Percentiles rank a stretch among this genome's conserved stretches.
Evolutionary conservation across 1,140 invertebrate species (phyloP).

Genomic region (Aphaenogaster rudis): DNA sequence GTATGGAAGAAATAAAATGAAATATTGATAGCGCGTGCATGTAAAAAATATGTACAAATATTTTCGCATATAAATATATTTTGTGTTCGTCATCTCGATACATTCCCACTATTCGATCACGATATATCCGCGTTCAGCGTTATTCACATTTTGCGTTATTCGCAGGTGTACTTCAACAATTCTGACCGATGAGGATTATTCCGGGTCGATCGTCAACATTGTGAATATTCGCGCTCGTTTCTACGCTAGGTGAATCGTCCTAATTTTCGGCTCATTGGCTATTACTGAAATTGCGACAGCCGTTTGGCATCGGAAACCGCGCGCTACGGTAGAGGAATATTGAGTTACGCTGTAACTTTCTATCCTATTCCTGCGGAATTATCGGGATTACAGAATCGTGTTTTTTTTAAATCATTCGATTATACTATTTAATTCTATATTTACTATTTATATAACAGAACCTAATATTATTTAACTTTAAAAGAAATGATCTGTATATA

Average conservation of each 20-base stretch:
- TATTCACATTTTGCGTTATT: conserved; percentile 22
- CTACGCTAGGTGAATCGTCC: conserved; percentile 15
- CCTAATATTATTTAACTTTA: conserved; percentile 17
- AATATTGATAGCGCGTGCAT: not conserved
- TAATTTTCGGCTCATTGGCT: conserved; percentile 63
- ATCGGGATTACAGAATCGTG: not conserved
- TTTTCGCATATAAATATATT: conserved; percentile 17
- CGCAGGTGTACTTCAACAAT: conserved; percentile 20
- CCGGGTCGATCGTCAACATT: conserved; percentile 31
- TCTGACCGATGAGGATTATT: conserved; percentile 35
- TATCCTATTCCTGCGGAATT: not conserved
- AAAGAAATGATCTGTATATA: not conserved
- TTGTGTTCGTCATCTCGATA: not conserved
- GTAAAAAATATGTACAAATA: conserved; percentile 21
- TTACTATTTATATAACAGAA: not conserved
- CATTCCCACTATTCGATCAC: not conserved
- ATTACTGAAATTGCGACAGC: conserved; percentile 44
- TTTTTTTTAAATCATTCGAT: not conserved
- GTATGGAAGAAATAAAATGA: not conserved
- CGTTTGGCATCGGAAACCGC: conserved; percentile 38
- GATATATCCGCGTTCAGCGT: not conserved
- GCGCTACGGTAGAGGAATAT: conserved; percentile 16
- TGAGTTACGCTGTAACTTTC: not conserved
- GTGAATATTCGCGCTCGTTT: conserved; percentile 35
- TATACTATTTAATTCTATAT: conserved; percentile 16